Evolutionary conservation across 2,797 vertebrate species (phyloP).

Genomic region (Lithobates pipiens): DNA sequence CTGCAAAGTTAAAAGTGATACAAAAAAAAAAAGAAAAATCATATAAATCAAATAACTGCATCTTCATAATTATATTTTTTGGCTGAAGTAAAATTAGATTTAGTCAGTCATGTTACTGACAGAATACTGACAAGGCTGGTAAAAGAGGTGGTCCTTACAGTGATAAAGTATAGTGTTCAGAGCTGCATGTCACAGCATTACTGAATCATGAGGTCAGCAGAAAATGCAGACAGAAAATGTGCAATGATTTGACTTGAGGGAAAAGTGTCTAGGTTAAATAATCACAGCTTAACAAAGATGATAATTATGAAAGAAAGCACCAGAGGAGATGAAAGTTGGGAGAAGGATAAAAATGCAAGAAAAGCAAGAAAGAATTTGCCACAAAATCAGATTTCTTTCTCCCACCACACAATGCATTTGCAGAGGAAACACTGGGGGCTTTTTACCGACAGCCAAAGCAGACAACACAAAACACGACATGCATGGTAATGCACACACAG

Average conservation of each 20-base stretch:
- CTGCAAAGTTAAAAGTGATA: slow-evolving; percentile 69
- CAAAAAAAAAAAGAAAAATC: neutral
- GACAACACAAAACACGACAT: neutral
- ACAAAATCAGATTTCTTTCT: slow-evolving; percentile 16
- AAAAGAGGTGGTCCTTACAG: too few relatives aligned
- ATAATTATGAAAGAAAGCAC: slow-evolving; percentile 49
- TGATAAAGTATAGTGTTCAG: too few relatives aligned
- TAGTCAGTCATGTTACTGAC: too few relatives aligned
- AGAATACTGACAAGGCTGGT: too few relatives aligned
- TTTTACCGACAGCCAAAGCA: neutral
- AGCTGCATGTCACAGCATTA: neutral
- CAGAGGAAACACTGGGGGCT: neutral
- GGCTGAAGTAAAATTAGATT: too few relatives aligned
- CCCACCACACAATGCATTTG: neutral
- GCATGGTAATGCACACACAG: neutral
- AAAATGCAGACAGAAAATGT: slow-evolving; percentile 31
- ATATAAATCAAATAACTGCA: too few relatives aligned
- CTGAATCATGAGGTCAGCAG: slow-evolving; percentile 23
- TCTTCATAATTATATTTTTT: too few relatives aligned
- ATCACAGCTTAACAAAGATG: slow-evolving; percentile 44
- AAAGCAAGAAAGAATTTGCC: slow-evolving; percentile 37
- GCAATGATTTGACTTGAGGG: slow-evolving; percentile 6
- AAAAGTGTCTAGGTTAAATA: slow-evolving; percentile 28
- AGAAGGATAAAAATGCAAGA: slow-evolving; percentile 12
- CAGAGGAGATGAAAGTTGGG: slow-evolving; percentile 33